These are phyloP conservation scores for Polyodon spathula DNA, from an alignment of 2,113 vertebrate genomes.

Conservation along the genomic window DNA sequence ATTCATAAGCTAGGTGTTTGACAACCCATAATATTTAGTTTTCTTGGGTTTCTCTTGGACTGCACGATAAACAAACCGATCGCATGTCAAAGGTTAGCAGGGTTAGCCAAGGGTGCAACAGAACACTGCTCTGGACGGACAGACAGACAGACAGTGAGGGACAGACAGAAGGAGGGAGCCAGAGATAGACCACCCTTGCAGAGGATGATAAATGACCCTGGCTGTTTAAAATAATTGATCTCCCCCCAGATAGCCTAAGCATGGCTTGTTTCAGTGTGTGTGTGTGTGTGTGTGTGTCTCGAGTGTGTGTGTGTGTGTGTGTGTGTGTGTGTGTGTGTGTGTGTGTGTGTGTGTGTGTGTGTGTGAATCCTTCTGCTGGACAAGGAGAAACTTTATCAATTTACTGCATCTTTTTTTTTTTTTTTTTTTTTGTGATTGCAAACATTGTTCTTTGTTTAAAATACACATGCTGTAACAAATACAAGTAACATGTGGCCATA, in stretches of 20 bases:
- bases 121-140: too few relatives aligned
- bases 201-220: background rate
- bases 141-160: too few relatives aligned
- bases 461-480: too few relatives aligned
- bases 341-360: background rate
- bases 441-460: too few relatives aligned
- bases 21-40: background rate
- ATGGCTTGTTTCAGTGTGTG: too few relatives aligned
- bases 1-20: background rate
- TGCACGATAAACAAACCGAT: background rate
- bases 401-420: too few relatives aligned
- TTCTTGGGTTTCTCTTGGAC: background rate
- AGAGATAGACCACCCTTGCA: background rate
- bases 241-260: constrained; percentile 9
- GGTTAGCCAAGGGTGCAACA: background rate
- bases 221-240: background rate
- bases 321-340: background rate
- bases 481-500: too few relatives aligned
- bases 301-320: background rate
- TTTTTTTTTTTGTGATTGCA: too few relatives aligned
- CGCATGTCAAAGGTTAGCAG: background rate
- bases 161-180: too few relatives aligned
- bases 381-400: too few relatives aligned
- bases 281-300: too few relatives aligned
- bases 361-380: too few relatives aligned